Conservation (phyloP, 2,797 vertebrate species). For the Sebastiscus tertius region DNA sequence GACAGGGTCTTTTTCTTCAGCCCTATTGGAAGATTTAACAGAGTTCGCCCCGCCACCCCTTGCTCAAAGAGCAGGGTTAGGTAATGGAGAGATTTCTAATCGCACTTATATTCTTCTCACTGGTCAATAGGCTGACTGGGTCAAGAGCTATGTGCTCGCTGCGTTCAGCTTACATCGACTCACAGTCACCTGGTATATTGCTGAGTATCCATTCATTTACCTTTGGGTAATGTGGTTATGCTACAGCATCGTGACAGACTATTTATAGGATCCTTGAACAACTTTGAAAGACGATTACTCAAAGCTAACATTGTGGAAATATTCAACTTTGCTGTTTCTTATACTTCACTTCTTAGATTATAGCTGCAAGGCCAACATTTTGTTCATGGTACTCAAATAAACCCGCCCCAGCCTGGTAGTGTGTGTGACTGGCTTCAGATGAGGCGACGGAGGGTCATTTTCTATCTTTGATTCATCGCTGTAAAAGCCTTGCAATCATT, state of each 20-base stretch:
- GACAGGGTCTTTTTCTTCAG: slow-evolving; percentile 53
- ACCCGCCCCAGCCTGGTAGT: slow-evolving; percentile 13
- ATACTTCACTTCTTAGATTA: slow-evolving; percentile 15
- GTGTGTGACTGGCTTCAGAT: slow-evolving; percentile 19
- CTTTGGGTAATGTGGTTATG: background rate
- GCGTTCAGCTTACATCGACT: slow-evolving; percentile 13
- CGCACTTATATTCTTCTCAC: slow-evolving; percentile 31
- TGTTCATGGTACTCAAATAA: slow-evolving; percentile 9
- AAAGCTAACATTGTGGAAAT: background rate
- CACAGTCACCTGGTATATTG: slow-evolving; percentile 22
- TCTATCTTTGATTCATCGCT: slow-evolving; percentile 34
- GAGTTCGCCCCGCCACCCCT: background rate
- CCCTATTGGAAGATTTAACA: slow-evolving; percentile 47
- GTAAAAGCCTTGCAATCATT: slow-evolving; percentile 30
- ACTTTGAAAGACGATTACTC: slow-evolving; percentile 24
- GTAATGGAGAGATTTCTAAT: slow-evolving; percentile 48
- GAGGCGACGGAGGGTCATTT: slow-evolving; percentile 31
- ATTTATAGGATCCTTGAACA: slow-evolving; percentile 5
- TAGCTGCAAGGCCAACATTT: background rate
- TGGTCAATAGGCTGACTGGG: slow-evolving; percentile 36
- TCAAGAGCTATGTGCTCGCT: slow-evolving; percentile 18
- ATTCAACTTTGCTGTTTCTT: slow-evolving; percentile 2
- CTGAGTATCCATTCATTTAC: slow-evolving; percentile 6
- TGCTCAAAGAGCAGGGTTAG: slow-evolving; percentile 21
- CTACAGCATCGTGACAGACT: background rate